Evolutionary conservation across 2,888 invertebrate genomes (phyloP).

Genomic region (Phrixothrix hirtus): DNA sequence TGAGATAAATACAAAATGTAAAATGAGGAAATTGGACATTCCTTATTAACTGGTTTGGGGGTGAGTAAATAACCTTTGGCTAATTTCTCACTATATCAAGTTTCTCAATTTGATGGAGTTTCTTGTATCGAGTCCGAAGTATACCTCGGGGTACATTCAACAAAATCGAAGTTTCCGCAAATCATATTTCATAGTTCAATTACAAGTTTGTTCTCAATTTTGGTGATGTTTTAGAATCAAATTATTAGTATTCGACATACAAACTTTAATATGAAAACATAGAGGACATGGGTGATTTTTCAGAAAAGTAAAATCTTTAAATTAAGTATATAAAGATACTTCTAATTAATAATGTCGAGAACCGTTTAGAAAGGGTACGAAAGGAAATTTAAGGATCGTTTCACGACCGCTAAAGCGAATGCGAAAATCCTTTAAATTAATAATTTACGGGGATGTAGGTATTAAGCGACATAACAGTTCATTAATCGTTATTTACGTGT

Average conservation of each 20-base stretch:
- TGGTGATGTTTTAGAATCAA: too few relatives aligned
- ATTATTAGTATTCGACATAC: too few relatives aligned
- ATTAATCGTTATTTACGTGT: conserved; percentile 12
- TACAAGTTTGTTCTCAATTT: background rate
- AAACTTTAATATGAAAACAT: too few relatives aligned
- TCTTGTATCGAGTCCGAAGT: background rate
- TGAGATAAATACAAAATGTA: background rate
- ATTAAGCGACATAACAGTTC: conserved; percentile 6
- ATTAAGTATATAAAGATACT: too few relatives aligned
- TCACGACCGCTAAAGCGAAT: background rate
- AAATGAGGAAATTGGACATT: background rate
- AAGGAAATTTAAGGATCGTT: conserved; percentile 1
- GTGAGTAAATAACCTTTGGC: conserved; percentile 5
- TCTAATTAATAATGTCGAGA: too few relatives aligned
- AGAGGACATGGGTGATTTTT: too few relatives aligned
- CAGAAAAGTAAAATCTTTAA: too few relatives aligned
- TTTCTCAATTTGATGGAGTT: conserved; percentile 9
- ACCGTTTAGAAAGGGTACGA: too few relatives aligned
- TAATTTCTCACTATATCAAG: conserved; percentile 7
- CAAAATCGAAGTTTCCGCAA: background rate
- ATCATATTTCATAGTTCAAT: background rate
- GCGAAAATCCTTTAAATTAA: conserved; percentile 3
- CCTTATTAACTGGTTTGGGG: conserved; percentile 1
- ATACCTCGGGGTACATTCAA: background rate
- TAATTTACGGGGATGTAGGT: conserved; percentile 1